phyloP scores from a whole-genome alignment of 2,113 vertebrate species.

The Oncorhynchus keta region DNA sequence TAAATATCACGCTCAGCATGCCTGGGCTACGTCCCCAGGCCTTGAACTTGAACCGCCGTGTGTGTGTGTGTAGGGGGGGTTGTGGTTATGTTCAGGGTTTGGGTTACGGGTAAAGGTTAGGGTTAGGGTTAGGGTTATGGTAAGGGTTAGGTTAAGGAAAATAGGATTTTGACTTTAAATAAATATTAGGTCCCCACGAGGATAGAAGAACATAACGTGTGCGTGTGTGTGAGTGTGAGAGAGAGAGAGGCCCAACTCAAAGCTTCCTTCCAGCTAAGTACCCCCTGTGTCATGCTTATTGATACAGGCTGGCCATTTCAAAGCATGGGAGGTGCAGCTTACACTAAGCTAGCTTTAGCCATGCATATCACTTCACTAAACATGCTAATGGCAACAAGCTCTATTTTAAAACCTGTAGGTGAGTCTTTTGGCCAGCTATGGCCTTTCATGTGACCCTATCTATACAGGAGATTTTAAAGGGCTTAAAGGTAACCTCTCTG shows the following conservation, averaged over 20 bases:
- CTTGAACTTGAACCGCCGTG: background rate
- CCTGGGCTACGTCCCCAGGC: background rate
- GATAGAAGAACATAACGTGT: background rate
- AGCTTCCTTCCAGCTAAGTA: background rate
- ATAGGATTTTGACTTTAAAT: too few species aligned
- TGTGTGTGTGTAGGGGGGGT: background rate
- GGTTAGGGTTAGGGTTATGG: too few species aligned
- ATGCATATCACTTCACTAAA: too few species aligned
- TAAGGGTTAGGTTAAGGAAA: too few species aligned
- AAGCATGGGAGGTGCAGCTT: too few species aligned
- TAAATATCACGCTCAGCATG: conserved; percentile 34
- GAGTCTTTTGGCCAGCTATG: background rate
- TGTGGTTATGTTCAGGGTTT: too few species aligned
- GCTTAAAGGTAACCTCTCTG: background rate
- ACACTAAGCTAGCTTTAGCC: too few species aligned
- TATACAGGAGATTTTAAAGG: conserved; percentile 1
- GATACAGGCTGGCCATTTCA: conserved; percentile 7
- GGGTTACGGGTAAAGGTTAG: too few species aligned
- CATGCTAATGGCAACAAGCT: background rate
- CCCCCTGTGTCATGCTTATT: background rate
- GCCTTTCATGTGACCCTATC: background rate
- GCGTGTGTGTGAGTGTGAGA: background rate
- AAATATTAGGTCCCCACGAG: too few species aligned
- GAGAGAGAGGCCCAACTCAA: background rate
- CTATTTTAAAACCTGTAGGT: background rate